phyloP scores from a whole-genome alignment of 2,797 vertebrate genomes.

The Takifugu rubripes region DNA sequence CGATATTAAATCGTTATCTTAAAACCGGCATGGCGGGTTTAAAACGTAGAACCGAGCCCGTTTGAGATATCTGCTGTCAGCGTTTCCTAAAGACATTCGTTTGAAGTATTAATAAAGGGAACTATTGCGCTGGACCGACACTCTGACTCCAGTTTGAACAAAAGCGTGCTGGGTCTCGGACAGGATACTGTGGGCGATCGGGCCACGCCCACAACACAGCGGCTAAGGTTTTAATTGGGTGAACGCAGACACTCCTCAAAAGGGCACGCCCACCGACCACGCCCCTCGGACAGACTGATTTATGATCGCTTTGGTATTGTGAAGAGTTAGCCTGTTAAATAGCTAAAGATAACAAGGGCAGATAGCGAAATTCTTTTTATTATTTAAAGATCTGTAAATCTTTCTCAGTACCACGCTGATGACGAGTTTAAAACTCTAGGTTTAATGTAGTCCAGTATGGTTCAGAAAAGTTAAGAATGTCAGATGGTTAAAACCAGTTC shows the following conservation, averaged over 20 bases:
- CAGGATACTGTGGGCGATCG: constrained; percentile 23
- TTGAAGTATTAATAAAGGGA: background rate
- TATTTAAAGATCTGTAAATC: too few relatives aligned
- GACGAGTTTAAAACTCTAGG: too few relatives aligned
- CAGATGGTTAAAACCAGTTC: too few relatives aligned
- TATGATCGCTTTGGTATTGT: constrained; percentile 28
- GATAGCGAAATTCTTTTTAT: too few relatives aligned
- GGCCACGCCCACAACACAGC: constrained; percentile 33
- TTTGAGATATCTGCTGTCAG: background rate
- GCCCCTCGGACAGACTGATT: constrained; percentile 43
- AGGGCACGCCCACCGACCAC: constrained; percentile 26
- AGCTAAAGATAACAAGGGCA: too few relatives aligned
- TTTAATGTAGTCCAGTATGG: too few relatives aligned
- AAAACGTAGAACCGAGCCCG: background rate
- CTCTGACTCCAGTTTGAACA: constrained; percentile 58
- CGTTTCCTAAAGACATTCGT: background rate
- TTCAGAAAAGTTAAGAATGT: too few relatives aligned
- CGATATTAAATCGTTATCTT: background rate
- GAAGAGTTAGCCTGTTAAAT: background rate
- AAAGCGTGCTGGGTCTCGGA: constrained; percentile 65
- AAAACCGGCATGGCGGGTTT: background rate
- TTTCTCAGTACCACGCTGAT: too few relatives aligned
- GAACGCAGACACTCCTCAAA: constrained; percentile 52
- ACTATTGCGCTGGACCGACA: constrained; percentile 6
- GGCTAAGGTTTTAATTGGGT: constrained; percentile 48